A percentile compares a stretch with the other conserved stretches of the same genome.
Evolutionary conservation across 2,113 vertebrate genomes (phyloP).

Genomic region (Puntigrus tetrazona): DNA sequence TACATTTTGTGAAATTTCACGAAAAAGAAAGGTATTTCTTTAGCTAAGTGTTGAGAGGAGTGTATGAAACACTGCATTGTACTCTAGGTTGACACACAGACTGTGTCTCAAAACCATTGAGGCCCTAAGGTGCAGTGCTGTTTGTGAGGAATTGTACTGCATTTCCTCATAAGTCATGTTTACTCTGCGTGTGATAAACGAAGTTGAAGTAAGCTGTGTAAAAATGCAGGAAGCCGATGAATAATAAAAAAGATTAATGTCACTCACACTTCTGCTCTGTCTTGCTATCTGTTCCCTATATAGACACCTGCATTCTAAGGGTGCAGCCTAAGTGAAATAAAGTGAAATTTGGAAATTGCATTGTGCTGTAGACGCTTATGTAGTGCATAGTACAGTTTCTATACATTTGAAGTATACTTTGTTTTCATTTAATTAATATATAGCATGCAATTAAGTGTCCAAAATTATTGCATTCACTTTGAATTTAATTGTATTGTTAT

Average conservation of each 20-base stretch:
- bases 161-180: conserved; percentile 3
- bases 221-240: background rate
- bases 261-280: background rate
- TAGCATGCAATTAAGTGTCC: too few species aligned
- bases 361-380: too few species aligned
- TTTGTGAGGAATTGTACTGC: background rate
- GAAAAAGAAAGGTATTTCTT: background rate
- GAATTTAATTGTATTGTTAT: too few species aligned
- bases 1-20: conserved; percentile 26
- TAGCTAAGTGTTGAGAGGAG: background rate
- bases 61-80: background rate
- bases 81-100: background rate
- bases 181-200: background rate
- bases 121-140: background rate
- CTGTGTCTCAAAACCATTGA: background rate
- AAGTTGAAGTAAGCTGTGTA: background rate
- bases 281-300: background rate
- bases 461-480: too few species aligned
- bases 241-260: background rate
- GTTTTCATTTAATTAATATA: too few species aligned
- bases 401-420: too few species aligned
- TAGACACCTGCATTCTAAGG: background rate
- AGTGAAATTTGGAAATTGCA: too few species aligned
- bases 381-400: too few species aligned
- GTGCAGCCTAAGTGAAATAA: background rate